phyloP scores from a whole-genome alignment of 2,888 invertebrate species.

The Belgica antarctica region DNA sequence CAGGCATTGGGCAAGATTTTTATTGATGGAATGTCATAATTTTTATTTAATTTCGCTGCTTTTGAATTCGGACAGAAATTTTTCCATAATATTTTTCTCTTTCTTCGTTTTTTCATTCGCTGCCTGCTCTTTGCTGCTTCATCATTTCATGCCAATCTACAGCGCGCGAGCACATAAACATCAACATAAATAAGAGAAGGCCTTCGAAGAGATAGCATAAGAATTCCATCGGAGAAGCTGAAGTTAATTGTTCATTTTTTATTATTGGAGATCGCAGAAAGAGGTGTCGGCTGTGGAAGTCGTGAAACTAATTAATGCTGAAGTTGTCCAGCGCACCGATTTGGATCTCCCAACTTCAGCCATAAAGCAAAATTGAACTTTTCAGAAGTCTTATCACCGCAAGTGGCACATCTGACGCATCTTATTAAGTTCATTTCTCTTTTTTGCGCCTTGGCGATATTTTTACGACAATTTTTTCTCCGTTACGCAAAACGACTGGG shows the following conservation, averaged over 20 bases:
- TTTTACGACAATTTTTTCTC: neutral
- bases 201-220: conserved; percentile 6
- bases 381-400: no score
- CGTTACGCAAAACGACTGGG: neutral
- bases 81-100: conserved; percentile 2
- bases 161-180: neutral
- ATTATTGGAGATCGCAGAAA: neutral
- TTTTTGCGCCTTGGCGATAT: neutral
- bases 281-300: neutral
- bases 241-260: conserved; percentile 20
- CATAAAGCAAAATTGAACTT: no score
- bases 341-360: no score
- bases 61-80: conserved; percentile 2
- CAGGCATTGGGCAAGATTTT: no score
- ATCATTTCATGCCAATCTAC: neutral
- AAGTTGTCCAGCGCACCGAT: no score
- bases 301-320: neutral
- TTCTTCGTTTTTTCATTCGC: neutral
- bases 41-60: conserved; percentile 24
- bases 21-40: conserved; percentile 43
- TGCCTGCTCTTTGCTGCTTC: neutral
- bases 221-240: neutral
- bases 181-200: neutral
- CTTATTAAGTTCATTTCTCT: neutral
- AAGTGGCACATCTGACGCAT: neutral